A percentile compares a stretch with the other conserved stretches of the same genome.
Conservation (phyloP, 2,888 invertebrate genomes). For the Phymatocera aterrima region DNA sequence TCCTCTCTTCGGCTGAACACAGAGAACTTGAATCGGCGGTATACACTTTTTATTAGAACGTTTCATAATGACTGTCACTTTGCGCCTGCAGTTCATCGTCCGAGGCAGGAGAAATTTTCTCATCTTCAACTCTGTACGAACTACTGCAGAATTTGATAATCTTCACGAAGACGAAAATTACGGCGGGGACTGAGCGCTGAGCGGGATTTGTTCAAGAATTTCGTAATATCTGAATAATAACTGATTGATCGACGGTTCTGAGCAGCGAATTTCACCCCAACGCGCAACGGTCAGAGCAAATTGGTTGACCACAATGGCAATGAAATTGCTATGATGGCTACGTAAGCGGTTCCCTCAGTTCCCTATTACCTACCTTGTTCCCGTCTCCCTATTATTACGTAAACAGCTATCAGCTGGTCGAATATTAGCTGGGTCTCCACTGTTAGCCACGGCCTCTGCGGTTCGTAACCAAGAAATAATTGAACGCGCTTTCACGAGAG, state of each 20-base stretch:
- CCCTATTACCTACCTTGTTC: conserved; percentile 68
- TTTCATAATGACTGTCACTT: too few relatives aligned
- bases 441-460: conserved; percentile 6
- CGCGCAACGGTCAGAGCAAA: conserved; percentile 71
- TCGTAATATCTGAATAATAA: neutral
- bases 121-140: too few relatives aligned
- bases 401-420: conserved; percentile 53
- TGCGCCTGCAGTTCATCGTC: too few relatives aligned
- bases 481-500: neutral
- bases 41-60: too few relatives aligned
- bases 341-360: conserved; percentile 68
- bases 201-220: neutral
- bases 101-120: too few relatives aligned
- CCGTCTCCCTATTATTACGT: conserved; percentile 61
- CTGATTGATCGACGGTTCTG: conserved; percentile 37
- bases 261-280: conserved; percentile 60
- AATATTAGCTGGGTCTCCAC: neutral
- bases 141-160: too few relatives aligned
- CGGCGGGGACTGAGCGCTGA: too few relatives aligned
- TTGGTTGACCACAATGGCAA: conserved; percentile 69
- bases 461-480: neutral
- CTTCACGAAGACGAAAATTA: too few relatives aligned
- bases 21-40: too few relatives aligned
- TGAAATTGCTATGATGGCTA: conserved; percentile 66
- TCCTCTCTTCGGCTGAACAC: too few relatives aligned